These are phyloP conservation scores for Yponomeuta cagnagella DNA, from an alignment of 2,888 invertebrate genomes.

Conservation along the genomic window DNA sequence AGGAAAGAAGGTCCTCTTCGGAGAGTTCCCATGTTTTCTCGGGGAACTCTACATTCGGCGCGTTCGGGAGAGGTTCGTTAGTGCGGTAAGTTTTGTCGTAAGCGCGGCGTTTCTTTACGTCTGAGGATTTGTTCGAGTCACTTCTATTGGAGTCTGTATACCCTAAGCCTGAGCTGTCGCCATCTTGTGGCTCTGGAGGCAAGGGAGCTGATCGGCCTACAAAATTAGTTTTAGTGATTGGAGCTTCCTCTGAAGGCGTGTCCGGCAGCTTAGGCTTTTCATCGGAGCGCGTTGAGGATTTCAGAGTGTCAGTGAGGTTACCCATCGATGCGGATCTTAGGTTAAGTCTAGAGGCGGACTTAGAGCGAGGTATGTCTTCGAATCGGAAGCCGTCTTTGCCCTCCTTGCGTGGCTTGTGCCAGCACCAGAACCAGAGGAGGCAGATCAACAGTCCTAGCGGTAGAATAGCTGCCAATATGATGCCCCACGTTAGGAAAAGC, in stretches of 20 bases:
- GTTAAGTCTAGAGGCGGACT: slow-evolving; percentile 76
- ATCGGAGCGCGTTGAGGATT: slow-evolving; percentile 62
- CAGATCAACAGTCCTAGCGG: slow-evolving; percentile 79
- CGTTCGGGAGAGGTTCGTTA: slow-evolving; percentile 85
- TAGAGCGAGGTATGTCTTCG: slow-evolving; percentile 72
- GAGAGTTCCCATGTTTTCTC: slow-evolving; percentile 87
- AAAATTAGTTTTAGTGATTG: slow-evolving; percentile 33
- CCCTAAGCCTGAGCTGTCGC: slow-evolving; percentile 71
- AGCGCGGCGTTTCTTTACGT: slow-evolving; percentile 79
- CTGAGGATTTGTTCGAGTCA: slow-evolving; percentile 66
- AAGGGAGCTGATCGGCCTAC: slow-evolving; percentile 49
- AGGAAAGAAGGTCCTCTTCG: slow-evolving; percentile 76
- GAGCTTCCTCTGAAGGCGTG: slow-evolving; percentile 55
- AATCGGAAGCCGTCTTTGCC: slow-evolving; percentile 76
- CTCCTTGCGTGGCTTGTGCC: slow-evolving; percentile 73
- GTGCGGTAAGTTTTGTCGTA: slow-evolving; percentile 91
- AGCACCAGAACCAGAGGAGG: slow-evolving; percentile 79
- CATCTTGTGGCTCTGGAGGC: slow-evolving; percentile 47
- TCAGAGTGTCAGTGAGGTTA: slow-evolving; percentile 68
- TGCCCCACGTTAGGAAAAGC: slow-evolving; percentile 83
- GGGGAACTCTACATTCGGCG: slow-evolving; percentile 86
- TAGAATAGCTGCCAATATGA: slow-evolving; percentile 82
- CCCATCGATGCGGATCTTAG: slow-evolving; percentile 71
- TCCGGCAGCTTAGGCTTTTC: slow-evolving; percentile 50
- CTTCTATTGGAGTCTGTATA: slow-evolving; percentile 70